Percentiles rank a stretch among this genome's conserved stretches.
phyloP scores from a whole-genome alignment of 2,113 vertebrate genomes.

The Sylvietta virens region DNA sequence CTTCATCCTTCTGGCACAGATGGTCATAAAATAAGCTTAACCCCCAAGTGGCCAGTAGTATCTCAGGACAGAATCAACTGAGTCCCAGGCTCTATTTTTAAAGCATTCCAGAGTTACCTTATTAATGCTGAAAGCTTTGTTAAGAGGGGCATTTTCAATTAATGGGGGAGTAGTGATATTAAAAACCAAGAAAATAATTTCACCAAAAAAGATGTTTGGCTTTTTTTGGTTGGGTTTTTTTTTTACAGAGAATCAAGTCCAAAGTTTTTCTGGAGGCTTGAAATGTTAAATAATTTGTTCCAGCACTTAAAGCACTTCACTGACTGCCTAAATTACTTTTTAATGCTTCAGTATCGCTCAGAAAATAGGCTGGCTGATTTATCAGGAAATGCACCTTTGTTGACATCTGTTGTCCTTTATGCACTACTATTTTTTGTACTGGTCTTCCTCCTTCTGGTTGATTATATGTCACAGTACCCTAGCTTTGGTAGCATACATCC shows the following conservation, averaged over 20 bases:
- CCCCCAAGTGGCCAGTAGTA: too few relatives aligned
- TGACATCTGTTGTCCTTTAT: slow-evolving; percentile 45
- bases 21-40: background rate
- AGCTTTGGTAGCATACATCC: background rate
- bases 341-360: background rate
- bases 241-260: background rate
- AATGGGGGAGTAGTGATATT: too few relatives aligned
- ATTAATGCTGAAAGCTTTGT: background rate
- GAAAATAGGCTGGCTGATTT: slow-evolving; percentile 27
- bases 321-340: slow-evolving; percentile 55
- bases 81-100: background rate
- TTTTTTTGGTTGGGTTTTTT: background rate
- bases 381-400: slow-evolving; percentile 41
- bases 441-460: background rate
- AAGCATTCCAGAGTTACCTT: background rate
- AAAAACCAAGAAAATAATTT: background rate
- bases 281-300: slow-evolving; percentile 28
- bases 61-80: background rate
- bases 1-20: background rate
- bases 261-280: background rate
- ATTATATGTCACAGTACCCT: background rate
- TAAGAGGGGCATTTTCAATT: background rate
- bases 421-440: slow-evolving; percentile 16
- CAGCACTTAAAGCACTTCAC: background rate
- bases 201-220: background rate